Evolutionary conservation across 2,888 invertebrate genomes (phyloP), one percentile per base, ranked within the genome.

Genomic region (Sicus ferrugineus): DNA sequence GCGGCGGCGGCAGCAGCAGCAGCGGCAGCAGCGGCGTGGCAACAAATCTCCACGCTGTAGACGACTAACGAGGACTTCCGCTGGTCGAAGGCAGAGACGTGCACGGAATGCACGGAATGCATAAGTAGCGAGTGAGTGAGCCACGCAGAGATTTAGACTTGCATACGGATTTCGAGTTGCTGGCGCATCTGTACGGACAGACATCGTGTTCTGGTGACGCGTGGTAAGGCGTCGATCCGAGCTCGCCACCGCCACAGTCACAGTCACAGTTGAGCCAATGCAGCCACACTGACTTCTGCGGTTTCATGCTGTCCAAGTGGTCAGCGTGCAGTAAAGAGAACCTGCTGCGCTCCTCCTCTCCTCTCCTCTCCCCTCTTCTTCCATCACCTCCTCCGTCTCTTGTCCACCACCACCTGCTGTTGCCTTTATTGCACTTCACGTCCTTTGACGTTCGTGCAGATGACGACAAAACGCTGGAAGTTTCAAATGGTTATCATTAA

Each of bases 401-500:
- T n/a, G n/a, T n/a, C n/a, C n/a, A n/a, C n/a, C n/a, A n/a, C n/a
- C n/a, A n/a, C n/a, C 6, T 38, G 38, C 38, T 38, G 11, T 38
- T 38, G n/a, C n/a, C n/a, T n/a, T n/a, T n/a, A n/a, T n/a, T n/a
- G n/a, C n/a, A n/a, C n/a, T n/a, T n/a, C n/a, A n/a, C n/a, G n/a
- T n/a, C n/a, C n/a, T n/a, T n/a, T n/a, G n/a, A n/a, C n/a, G n/a
- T n/a, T n/a, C n/a, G n/a, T n/a, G n/a, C n/a, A n/a, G n/a, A n/a
- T 38, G 6, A 38, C 38, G 38, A 38, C 38, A 38, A 38, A 6
- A 42, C n/a, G 16, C 54, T 14, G 28, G 54, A 23, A 54, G 23
- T 54, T 54, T 54, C 14, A 54, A 54, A 54, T 54, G 54, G 14
- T 54, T 2, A 28, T 16, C 54, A 26, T 54, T 54, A 23, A 54